Evolutionary conservation across 2,113 vertebrate genomes (phyloP), one percentile per base, ranked within the genome.

Genomic region (Apistogramma diplotaenia): DNA sequence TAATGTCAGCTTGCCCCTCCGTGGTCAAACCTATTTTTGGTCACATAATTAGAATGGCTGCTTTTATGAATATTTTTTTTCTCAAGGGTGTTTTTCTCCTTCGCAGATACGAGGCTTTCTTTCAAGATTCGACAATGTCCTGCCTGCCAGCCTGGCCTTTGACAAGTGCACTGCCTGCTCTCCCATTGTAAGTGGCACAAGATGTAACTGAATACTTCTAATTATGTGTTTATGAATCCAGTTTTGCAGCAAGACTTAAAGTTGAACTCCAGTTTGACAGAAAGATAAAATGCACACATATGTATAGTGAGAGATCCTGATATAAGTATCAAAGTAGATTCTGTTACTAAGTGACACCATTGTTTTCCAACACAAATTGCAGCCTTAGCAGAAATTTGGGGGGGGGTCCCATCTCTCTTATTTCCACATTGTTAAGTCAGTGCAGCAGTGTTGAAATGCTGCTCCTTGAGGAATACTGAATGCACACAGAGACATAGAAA

Each of bases 131-230:
- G 98, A 99, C 94, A 98, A 99, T 7, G 98, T 99, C 80, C 96
- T 99, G 89, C 98, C 98, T 56, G 98, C 99, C 81, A 99, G 98
- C 86, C 92, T 99, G 90, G 98, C 98, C 0, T 99, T 99, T 91
- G 98, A 99, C 94, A 99, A 99, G 90, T 99, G 98, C 92, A 99
- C 98, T 4, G 98, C 98, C 83, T 99, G 98, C 91, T 99, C 98
- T 35, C 78, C 94, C 57, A 95, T 96, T 91, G 98, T 99, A 96
- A 96, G 96, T 95, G 18, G 11, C 60, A 46, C 29, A 23, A 31
- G n/a, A 11, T 31, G 46, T 29, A 15, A 19, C 33, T 31, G 4
- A 70, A 54, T 16, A 13, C 2, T 58, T 74, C 4, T 23, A 58
- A 79, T 37, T 16, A 49, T 23, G 23, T 54, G 10, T 23, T 49